A percentile compares a stretch with the other conserved stretches of the same genome.
These are phyloP conservation scores for Peromyscus nudipes DNA, from an alignment of 2,797 vertebrate genomes.

Conservation along the genomic window DNA sequence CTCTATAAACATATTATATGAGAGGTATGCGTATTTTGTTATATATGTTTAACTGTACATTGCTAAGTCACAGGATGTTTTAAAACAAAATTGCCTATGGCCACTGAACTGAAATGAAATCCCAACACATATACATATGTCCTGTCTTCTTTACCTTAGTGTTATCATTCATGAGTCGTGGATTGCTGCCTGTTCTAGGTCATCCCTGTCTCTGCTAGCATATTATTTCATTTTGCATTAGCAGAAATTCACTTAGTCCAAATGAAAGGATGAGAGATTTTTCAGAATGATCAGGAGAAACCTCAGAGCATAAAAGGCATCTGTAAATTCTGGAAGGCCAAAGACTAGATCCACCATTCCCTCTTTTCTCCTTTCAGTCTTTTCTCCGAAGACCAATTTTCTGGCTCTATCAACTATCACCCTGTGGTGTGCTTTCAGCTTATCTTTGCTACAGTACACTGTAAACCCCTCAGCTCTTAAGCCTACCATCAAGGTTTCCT, in stretches of 20 bases:
- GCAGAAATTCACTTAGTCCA: neutral
- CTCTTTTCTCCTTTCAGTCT: neutral
- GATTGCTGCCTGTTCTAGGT: neutral
- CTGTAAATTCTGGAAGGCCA: no score
- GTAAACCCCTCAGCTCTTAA: neutral
- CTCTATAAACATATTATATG: neutral
- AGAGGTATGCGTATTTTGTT: neutral
- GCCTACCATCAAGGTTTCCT: neutral
- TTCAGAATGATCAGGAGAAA: neutral
- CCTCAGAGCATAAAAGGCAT: neutral
- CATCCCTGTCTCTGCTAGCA: neutral
- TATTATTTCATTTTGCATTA: neutral
- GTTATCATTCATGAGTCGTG: neutral
- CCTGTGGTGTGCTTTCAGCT: neutral
- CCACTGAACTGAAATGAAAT: neutral
- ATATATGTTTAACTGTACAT: neutral
- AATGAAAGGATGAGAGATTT: neutral
- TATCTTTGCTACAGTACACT: neutral
- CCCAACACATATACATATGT: neutral
- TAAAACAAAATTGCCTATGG: neutral
- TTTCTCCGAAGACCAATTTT: neutral
- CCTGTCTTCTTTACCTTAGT: neutral
- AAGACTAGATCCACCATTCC: neutral
- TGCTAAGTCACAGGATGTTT: neutral
- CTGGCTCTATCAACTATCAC: neutral